Conservation (phyloP, 2,113 vertebrate genomes). For the Gasterosteus aculeatus region DNA sequence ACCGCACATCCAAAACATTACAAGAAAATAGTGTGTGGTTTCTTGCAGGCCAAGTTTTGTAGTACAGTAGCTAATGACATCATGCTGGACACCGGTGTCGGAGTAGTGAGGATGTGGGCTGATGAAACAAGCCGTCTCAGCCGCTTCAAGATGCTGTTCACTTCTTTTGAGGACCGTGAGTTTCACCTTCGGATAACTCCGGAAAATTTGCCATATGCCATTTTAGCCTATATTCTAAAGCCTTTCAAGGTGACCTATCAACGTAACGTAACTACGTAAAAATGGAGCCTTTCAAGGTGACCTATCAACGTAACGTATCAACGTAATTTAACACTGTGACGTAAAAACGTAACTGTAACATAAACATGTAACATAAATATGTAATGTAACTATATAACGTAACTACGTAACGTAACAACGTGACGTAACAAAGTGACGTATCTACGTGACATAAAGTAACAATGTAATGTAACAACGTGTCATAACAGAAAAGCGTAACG, state of each 20-base stretch:
- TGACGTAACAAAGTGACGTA: background rate
- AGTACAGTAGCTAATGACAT: constrained; percentile 95
- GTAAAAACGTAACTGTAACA: no score
- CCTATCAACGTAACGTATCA: no score
- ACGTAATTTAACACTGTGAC: no score
- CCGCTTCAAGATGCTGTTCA: constrained; percentile 94
- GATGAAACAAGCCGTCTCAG: constrained; percentile 92
- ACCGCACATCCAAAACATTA: constrained; percentile 33
- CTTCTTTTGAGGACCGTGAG: constrained; percentile 95
- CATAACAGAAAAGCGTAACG: no score
- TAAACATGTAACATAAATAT: no score
- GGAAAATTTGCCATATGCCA: background rate
- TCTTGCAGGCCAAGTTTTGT: constrained; percentile 91
- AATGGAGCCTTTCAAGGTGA: no score
- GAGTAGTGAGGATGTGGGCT: constrained; percentile 96
- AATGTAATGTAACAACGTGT: background rate
- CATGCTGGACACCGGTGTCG: constrained; percentile 87
- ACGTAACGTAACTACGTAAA: no score
- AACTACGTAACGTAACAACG: no score
- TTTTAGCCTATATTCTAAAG: background rate
- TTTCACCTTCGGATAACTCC: constrained; percentile 30
- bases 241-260: no score
- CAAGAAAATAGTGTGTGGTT: constrained; percentile 42
- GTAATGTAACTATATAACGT: no score
- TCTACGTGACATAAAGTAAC: no score